Conservation (phyloP, 37 sponge, comb jelly and placozoan genomes). For the Mnemiopsis leidyi region DNA sequence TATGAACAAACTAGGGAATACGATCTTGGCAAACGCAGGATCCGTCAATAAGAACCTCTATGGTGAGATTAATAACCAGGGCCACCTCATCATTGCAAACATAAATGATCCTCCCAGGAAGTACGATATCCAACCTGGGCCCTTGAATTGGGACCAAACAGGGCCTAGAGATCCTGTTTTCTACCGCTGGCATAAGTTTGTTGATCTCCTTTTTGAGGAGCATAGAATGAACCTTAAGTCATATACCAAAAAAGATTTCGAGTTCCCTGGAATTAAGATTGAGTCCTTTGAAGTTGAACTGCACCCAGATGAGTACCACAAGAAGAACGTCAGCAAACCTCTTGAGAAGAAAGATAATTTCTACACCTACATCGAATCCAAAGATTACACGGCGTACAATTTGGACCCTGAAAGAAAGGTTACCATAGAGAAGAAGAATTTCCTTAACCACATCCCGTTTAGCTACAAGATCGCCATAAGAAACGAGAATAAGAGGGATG, state of each 20-base stretch:
- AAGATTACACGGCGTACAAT: not conserved
- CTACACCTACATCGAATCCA: not conserved
- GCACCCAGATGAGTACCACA: not conserved
- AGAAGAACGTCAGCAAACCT: not conserved
- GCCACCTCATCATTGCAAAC: not conserved
- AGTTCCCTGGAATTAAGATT: not conserved
- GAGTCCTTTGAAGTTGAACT: not conserved
- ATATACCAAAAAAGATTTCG: not conserved
- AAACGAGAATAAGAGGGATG: not conserved
- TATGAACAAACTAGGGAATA: not conserved
- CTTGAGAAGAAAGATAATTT: not conserved
- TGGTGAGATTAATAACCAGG: not conserved
- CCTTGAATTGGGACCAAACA: not conserved
- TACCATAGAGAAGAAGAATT: not conserved
- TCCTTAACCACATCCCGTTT: slow-evolving; percentile 5
- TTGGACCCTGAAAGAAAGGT: not conserved
- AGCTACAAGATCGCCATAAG: not conserved
- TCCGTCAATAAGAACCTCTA: not conserved
- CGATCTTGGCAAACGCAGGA: not conserved
- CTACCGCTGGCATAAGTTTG: slow-evolving; percentile 36
- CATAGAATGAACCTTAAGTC: not conserved
- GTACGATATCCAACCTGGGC: not conserved
- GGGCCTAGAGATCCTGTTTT: slow-evolving; percentile 15
- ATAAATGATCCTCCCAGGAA: not conserved
- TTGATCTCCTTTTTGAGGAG: not conserved